Evolutionary conservation across 2,797 vertebrate species (phyloP).

Genomic region (Zenarchopterus dispar): DNA sequence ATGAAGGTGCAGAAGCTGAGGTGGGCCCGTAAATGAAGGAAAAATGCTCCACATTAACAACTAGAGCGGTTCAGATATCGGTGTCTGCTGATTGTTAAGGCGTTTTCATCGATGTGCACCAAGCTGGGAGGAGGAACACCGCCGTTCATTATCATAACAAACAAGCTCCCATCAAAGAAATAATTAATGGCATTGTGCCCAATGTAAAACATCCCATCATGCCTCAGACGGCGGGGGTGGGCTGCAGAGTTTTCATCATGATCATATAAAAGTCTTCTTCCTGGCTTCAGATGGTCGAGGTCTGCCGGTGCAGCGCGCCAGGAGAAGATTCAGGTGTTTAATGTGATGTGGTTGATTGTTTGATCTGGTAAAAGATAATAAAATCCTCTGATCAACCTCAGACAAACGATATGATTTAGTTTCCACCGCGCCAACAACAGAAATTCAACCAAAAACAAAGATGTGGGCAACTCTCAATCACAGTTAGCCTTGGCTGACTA

Average conservation of each 20-base stretch:
- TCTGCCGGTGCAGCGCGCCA: conserved; percentile 14
- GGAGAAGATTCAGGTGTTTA: conserved; percentile 6
- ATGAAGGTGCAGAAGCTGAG: conserved; percentile 52
- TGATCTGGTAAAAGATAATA: too few relatives aligned
- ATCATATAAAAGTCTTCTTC: conserved; percentile 87
- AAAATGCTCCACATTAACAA: conserved; percentile 50
- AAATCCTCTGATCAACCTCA: too few relatives aligned
- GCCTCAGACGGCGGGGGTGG: conserved; percentile 88
- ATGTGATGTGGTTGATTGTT: background rate
- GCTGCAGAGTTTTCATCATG: conserved; percentile 88
- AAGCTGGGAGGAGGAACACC: conserved; percentile 63
- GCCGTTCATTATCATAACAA: conserved; percentile 86
- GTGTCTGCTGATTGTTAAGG: conserved; percentile 14
- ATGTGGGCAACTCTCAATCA: too few relatives aligned
- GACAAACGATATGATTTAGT: too few relatives aligned
- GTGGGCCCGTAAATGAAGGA: conserved; percentile 58
- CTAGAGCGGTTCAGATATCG: background rate
- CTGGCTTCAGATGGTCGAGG: conserved; percentile 22
- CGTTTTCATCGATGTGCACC: conserved; percentile 60
- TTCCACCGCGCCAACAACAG: too few relatives aligned
- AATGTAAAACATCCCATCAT: conserved; percentile 90
- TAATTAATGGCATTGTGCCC: conserved; percentile 92
- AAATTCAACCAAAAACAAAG: too few relatives aligned
- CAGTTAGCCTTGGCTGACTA: too few relatives aligned
- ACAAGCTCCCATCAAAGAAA: conserved; percentile 93